A percentile compares a stretch with the other conserved stretches of the same genome.
Conservation (phyloP, 2,888 invertebrate species). For the Timema podura region DNA sequence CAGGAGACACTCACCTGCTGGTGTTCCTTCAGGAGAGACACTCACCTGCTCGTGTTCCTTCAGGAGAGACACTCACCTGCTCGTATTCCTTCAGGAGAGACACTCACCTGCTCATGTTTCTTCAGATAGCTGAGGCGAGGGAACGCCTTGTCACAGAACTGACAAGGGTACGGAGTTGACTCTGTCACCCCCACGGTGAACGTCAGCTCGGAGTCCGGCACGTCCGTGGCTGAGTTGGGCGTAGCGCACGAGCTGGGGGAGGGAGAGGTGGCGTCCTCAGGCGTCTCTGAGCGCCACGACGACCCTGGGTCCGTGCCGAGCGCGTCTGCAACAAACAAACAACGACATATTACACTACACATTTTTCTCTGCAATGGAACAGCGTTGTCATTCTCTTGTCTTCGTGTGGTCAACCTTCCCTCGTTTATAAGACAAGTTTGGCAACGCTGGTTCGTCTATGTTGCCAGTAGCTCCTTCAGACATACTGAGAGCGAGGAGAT, state of each 20-base stretch:
- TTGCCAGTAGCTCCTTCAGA: too few species aligned
- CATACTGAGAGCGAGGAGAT: too few species aligned
- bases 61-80: too few species aligned
- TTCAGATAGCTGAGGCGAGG: constrained; percentile 81
- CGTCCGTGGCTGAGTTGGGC: constrained; percentile 61
- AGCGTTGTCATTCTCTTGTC: too few species aligned
- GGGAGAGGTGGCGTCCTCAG: constrained; percentile 56
- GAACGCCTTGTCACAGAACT: constrained; percentile 89
- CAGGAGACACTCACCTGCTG: too few species aligned
- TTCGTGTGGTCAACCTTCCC: too few species aligned
- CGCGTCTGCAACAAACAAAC: constrained; percentile 51
- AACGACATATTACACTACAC: too few species aligned
- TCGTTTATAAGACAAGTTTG: too few species aligned
- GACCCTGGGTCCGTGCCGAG: constrained; percentile 64
- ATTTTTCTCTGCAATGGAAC: too few species aligned
- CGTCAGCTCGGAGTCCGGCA: constrained; percentile 57
- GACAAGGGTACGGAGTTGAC: constrained; percentile 82
- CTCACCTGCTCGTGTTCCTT: too few species aligned
- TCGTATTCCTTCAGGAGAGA: not conserved
- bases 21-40: too few species aligned
- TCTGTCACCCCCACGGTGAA: constrained; percentile 66
- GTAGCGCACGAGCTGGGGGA: constrained; percentile 58
- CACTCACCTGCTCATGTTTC: constrained; percentile 84
- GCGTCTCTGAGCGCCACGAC: constrained; percentile 62
- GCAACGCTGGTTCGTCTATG: too few species aligned